Base-by-base conservation (phyloP, 2,797 vertebrate species). In the Esox masquinongy region DNA sequence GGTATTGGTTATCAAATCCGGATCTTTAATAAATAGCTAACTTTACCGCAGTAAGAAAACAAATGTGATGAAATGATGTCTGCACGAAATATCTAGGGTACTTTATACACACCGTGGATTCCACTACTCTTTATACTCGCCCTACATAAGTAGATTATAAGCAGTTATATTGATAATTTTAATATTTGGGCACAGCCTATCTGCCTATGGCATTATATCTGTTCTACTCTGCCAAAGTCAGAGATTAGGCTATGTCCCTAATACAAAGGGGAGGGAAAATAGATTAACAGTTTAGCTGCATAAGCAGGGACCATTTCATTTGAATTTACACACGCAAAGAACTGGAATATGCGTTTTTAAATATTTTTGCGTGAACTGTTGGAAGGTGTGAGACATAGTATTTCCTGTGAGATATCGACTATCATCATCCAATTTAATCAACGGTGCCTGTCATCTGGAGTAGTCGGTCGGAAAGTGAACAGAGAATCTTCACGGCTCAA, bases 231-330 rank as follows among this genome's bases (percentile, higher is more conserved):
- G 68, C 39, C 49, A n/a, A 56, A 53, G 14, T 24, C 31, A 31
- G 50, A 72, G 17, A 56, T 34, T 39, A 39, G 36, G 4, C 36
- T 72, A 22, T n/a, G 29, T 34, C n/a, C 22, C 14, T 59, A 12
- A 72, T 61, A 59, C 59, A 61, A 59, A 59, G 12, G 70, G 70
- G n/a, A 29, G 29, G 70, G 56, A 7, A 59, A 59, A 59, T 31
- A 59, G 51, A 72, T 72, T 72, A 72, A 36, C 29, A 19, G 51
- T 56, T 72, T 59, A 59, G 56, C 29, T 72, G 31, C 34, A 39
- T 9, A 31, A 17, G 17, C 22, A 39, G 22, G 19, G 56, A 56
- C 51, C 51, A 53, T 15, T 72, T n/a, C 29, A 56, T 56, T 72
- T 36, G 8, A 51, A 59, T 56, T 47, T 59, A 56, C 53, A 56